phyloP scores from a whole-genome alignment of 2,888 invertebrate species.

The Invenusta paracnida region DNA sequence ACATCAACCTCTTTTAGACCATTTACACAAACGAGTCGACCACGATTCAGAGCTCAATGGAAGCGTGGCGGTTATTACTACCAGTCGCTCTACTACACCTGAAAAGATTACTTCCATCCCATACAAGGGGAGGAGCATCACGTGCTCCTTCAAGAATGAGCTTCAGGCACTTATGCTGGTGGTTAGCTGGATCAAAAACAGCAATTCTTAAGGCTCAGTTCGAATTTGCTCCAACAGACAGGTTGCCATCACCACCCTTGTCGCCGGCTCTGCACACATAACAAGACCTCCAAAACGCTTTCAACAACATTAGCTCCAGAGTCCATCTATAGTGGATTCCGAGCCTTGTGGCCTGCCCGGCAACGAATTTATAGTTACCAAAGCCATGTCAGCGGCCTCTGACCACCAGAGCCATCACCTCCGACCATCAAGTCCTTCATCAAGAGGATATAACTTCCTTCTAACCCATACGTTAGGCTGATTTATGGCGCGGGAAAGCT shows the following conservation, averaged over 20 bases:
- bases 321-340: too few species aligned
- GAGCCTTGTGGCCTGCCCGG: too few species aligned
- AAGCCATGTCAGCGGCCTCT: too few species aligned
- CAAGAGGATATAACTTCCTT: too few species aligned
- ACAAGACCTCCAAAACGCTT: too few species aligned
- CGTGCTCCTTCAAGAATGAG: background rate
- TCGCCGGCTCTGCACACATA: too few species aligned
- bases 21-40: background rate
- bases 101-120: background rate
- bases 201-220: background rate
- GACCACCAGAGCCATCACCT: too few species aligned
- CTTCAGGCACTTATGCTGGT: background rate
- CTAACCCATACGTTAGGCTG: too few species aligned
- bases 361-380: too few species aligned
- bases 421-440: too few species aligned
- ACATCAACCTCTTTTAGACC: background rate
- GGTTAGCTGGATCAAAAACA: background rate
- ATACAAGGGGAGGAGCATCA: background rate
- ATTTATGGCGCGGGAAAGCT: too few species aligned
- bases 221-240: background rate
- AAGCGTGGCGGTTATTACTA: background rate
- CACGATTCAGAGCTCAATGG: background rate
- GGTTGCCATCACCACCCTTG: background rate
- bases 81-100: background rate
- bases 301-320: too few species aligned